These are phyloP conservation scores for Ctenochaetus hawaiiensis DNA, from an alignment of 2,797 vertebrate species.

Conservation along the genomic window DNA sequence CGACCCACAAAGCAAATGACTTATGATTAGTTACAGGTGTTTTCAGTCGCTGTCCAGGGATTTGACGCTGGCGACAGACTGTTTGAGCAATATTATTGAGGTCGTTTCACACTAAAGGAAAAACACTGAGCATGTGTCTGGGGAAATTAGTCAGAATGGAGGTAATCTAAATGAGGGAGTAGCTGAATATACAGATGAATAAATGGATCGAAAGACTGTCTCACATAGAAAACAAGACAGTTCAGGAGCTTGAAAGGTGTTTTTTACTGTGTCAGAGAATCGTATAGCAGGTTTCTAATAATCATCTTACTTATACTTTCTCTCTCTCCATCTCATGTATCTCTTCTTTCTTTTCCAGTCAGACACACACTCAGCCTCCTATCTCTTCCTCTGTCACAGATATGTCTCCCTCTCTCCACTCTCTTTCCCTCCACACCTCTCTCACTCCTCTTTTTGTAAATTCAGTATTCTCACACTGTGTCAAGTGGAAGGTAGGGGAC, in stretches of 20 bases:
- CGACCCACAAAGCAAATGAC: slow-evolving; percentile 35
- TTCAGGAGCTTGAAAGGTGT: slow-evolving; percentile 11
- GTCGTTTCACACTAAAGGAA: slow-evolving; percentile 52
- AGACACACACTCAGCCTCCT: background rate
- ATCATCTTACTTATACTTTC: slow-evolving; percentile 1
- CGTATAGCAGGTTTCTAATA: background rate
- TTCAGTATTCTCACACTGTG: slow-evolving; percentile 63
- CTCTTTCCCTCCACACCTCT: slow-evolving; percentile 18
- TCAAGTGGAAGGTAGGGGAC: slow-evolving; percentile 75
- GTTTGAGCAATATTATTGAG: slow-evolving; percentile 61
- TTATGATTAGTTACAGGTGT: slow-evolving; percentile 65
- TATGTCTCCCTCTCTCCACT: slow-evolving; percentile 23
- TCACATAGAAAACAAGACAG: background rate
- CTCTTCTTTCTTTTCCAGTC: slow-evolving; percentile 1
- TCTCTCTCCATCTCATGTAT: background rate
- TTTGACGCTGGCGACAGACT: slow-evolving; percentile 36
- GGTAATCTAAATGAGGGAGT: slow-evolving; percentile 53
- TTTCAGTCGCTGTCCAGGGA: slow-evolving; percentile 50
- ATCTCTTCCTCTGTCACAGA: slow-evolving; percentile 2
- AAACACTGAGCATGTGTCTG: slow-evolving; percentile 38
- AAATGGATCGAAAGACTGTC: slow-evolving; percentile 1
- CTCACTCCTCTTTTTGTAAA: slow-evolving; percentile 57
- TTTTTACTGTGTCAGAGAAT: background rate
- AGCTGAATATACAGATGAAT: slow-evolving; percentile 1
- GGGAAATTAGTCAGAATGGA: slow-evolving; percentile 53